These are phyloP conservation scores for Psettodes erumei DNA, from an alignment of 2,113 vertebrate species.

Conservation along the genomic window DNA sequence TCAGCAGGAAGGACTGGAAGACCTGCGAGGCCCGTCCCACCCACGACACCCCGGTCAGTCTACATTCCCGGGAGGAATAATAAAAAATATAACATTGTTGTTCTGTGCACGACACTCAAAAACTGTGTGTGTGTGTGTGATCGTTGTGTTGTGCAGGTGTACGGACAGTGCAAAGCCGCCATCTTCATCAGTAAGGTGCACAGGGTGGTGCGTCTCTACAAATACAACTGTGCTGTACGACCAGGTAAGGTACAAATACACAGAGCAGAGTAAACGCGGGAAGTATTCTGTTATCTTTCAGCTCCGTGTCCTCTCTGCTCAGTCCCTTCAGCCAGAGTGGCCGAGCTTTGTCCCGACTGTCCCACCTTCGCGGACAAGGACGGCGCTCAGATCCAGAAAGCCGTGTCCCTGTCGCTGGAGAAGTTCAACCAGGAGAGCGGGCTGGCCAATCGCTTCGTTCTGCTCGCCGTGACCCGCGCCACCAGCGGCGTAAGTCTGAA, in stretches of 20 bases:
- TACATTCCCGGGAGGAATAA: no score
- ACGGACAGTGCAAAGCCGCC: slow-evolving; percentile 80
- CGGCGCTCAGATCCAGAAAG: slow-evolving; percentile 37
- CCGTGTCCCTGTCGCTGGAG: slow-evolving; percentile 55
- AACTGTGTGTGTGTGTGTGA: slow-evolving; percentile 21
- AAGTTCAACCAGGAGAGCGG: slow-evolving; percentile 77
- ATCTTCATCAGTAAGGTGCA: slow-evolving; percentile 76
- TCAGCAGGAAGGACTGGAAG: slow-evolving; percentile 77
- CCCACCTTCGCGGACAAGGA: accelerated
- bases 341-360: slow-evolving; percentile 66
- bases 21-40: slow-evolving; percentile 67
- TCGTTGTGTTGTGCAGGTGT: slow-evolving; percentile 80
- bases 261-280: no score
- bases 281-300: no score
- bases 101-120: no score
- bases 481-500: slow-evolving; percentile 43
- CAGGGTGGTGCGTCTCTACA: slow-evolving; percentile 79
- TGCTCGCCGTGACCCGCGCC: slow-evolving; percentile 68
- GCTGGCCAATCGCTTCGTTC: slow-evolving; percentile 67
- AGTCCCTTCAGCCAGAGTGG: slow-evolving; percentile 57
- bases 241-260: slow-evolving; percentile 69
- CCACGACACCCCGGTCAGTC: slow-evolving; percentile 61
- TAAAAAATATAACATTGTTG: no score
- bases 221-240: slow-evolving; percentile 76
- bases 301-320: neutral